Base-by-base conservation (phyloP, 2,113 vertebrate genomes). In the Noturus placidus region DNA sequence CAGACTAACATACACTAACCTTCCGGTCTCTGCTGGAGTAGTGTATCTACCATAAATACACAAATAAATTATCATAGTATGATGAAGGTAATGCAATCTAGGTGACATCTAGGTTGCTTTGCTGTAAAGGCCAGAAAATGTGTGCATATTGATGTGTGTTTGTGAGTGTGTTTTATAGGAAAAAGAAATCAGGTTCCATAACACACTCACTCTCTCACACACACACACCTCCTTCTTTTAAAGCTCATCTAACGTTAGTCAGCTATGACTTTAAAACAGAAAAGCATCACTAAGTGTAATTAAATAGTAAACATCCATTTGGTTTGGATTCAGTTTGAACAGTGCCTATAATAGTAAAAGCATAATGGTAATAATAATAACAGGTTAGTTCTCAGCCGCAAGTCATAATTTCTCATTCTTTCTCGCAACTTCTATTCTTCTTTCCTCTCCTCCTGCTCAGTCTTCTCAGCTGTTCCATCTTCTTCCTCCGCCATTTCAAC, bases 401-500 rank as follows among this genome's bases (percentile, higher is more conserved):
- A 38, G 20, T 61, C 10, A n/a, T 57, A 56, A 35, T 5, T 67
- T 67, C 38, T 83, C 7, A 59, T 30, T 52, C 4, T 67, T 33
- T 27, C 30, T 67, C 54, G 9, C 42, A 19, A 54, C 70, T 86
- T 33, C n/a, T 70, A 33, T 65, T 86, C 8, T 50, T 83, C 42
- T 86, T 72, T 85, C 67, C 22, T 13, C 27, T 88, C 80, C 82
- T 80, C 52, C 70, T 72, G 70, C 27, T 88, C 72, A 25, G 46
- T 59, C 20, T 65, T 25, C 84, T 69, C 4, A 67, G 3, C 72
- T 5, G 67, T 54, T 30, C 61, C 72, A 25, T 86, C 57, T 42
- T 82, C 63, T 78, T 85, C 88, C 1, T 46, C 91, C 0, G 86
- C 35, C 70, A 94, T 86, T 89, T 97, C 96, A 90, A 96, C 96